Conservation (phyloP, 2,888 invertebrate genomes). For the Pherbina coryleti region DNA sequence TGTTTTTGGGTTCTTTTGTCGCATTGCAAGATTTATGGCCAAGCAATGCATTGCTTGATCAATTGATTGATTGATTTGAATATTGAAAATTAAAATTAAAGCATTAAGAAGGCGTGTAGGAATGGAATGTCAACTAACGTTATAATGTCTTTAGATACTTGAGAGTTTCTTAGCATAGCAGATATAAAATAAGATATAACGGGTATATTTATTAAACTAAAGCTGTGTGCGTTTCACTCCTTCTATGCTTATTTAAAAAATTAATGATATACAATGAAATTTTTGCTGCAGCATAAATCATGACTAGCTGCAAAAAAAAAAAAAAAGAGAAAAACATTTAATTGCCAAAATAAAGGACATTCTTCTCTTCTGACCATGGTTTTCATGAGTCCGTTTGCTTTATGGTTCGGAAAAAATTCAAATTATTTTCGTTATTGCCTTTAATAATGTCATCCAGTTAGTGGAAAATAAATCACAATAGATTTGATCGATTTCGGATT, state of each 20-base stretch:
- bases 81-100: conserved; percentile 3
- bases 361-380: too few species aligned
- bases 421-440: conserved; percentile 9
- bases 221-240: too few species aligned
- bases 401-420: neutral
- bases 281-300: too few species aligned
- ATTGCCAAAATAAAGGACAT: too few species aligned
- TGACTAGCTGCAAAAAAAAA: too few species aligned
- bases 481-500: neutral
- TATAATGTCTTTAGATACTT: neutral
- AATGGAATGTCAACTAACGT: too few species aligned
- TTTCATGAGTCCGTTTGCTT: too few species aligned
- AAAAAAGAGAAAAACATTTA: too few species aligned
- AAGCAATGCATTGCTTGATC: conserved; percentile 37
- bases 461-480: neutral
- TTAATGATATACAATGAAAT: too few species aligned
- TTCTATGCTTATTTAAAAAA: too few species aligned
- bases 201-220: too few species aligned
- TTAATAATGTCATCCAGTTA: conserved; percentile 19
- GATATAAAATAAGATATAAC: neutral
- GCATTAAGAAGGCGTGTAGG: neutral
- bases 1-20: conserved; percentile 12
- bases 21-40: conserved; percentile 39
- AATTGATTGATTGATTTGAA: conserved; percentile 41
- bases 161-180: neutral